phyloP scores from a whole-genome alignment of 1,140 invertebrate species.

The Teleopsis dalmanni region DNA sequence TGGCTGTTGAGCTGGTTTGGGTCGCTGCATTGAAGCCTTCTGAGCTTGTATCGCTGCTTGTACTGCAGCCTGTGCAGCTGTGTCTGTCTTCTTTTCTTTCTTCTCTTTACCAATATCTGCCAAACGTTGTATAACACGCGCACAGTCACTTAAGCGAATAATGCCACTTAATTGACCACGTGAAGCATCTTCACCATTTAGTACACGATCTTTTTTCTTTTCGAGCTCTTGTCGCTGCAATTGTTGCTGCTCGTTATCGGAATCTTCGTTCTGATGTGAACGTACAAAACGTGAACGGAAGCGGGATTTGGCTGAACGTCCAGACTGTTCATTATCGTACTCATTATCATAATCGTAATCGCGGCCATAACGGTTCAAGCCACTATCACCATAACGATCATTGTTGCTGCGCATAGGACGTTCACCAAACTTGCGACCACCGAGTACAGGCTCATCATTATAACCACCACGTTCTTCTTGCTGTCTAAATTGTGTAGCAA shows the following conservation, averaged over 20 bases:
- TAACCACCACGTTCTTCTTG: slow-evolving; percentile 63
- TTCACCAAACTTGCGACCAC: slow-evolving; percentile 65
- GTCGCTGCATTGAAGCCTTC: slow-evolving; percentile 43
- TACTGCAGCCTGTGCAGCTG: slow-evolving; percentile 46
- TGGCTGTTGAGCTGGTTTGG: slow-evolving; percentile 36
- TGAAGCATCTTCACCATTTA: slow-evolving; percentile 84
- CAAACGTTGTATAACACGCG: slow-evolving; percentile 78
- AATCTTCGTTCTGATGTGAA: slow-evolving; percentile 58
- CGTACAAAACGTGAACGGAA: slow-evolving; percentile 66
- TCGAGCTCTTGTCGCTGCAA: slow-evolving; percentile 49
- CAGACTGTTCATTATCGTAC: slow-evolving; percentile 53
- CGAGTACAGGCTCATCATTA: slow-evolving; percentile 57
- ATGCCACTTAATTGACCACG: slow-evolving; percentile 84
- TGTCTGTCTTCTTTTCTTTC: slow-evolving; percentile 59
- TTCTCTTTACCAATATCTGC: slow-evolving; percentile 72
- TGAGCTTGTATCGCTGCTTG: slow-evolving; percentile 48
- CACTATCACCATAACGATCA: slow-evolving; percentile 44
- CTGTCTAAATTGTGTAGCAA: slow-evolving; percentile 81
- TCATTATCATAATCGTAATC: slow-evolving; percentile 51
- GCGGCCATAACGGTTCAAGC: slow-evolving; percentile 49
- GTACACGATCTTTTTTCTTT: slow-evolving; percentile 67
- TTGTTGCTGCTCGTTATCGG: slow-evolving; percentile 54
- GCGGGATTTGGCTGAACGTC: slow-evolving; percentile 49
- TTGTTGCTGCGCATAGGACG: slow-evolving; percentile 47
- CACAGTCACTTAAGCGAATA: slow-evolving; percentile 79